Evolutionary conservation across 2,888 invertebrate genomes (phyloP), one percentile per base, ranked within the genome.

Genomic region (Cryptops parisi): DNA sequence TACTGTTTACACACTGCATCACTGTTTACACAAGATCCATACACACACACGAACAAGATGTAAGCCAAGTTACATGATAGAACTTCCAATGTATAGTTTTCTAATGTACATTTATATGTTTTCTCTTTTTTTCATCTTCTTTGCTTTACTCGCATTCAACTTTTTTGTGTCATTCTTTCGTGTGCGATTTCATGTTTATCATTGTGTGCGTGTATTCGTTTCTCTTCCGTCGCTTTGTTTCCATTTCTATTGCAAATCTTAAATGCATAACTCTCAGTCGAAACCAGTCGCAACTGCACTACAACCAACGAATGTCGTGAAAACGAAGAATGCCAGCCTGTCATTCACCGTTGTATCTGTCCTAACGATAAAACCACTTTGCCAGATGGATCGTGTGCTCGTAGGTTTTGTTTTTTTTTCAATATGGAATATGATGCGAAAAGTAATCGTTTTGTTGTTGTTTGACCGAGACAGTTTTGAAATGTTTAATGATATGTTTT

Each of bases 291-390:
- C 15, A 63, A 62, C 39, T 63, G 63, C 48, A 61, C 62, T 9
- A 63, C 63, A n/a, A 62, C 60, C 19, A 60, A 62, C 48, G 62
- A 62, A 22, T 63, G 63, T 47, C 60, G 60, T 5, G 53, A 57
- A 2, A 60, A 62, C 43, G 63, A 63, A 51, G 61, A 61, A 50
- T 63, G 63, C 39, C 41, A 39, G 22, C 54, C 44, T 43, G 38
- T 50, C 59, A 61, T 66, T 61, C 72, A 58, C 74, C 70, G 58
- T 80, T 23, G 54, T 55, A 9, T 55, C 21, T 58, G 58, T 53
- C 58, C 58, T 17, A 25, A 44, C 2, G 55, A 44, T 26, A 53
- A 39, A 44, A 39, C 39, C 12, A 38, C 55, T 12, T 33, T 47
- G 12, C 23, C 26, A 6, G 40, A 57, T 39, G 53, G 51, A 27